phyloP scores from a whole-genome alignment of 2,888 invertebrate species.

The Mesorhabditis belari region DNA sequence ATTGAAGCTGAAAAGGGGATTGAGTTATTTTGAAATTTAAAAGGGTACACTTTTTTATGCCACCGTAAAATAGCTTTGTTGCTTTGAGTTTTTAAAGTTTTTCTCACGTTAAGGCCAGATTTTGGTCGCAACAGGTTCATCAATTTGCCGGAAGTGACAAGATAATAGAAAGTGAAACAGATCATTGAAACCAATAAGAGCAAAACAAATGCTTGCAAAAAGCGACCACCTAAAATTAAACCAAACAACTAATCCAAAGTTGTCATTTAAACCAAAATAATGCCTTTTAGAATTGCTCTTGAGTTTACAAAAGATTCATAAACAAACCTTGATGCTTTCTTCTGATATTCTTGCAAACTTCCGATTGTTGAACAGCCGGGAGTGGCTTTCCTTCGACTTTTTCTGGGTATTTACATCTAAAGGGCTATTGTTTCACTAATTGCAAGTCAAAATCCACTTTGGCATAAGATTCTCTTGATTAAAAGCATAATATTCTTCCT shows the following conservation, averaged over 20 bases:
- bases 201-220: constrained; percentile 9
- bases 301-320: neutral
- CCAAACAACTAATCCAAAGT: no score
- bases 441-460: neutral
- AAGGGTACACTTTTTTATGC: constrained; percentile 1
- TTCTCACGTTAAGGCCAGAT: neutral
- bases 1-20: constrained; percentile 5
- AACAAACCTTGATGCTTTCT: constrained; percentile 6
- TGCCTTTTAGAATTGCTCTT: constrained; percentile 5
- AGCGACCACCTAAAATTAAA: constrained; percentile 1
- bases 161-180: constrained; percentile 3
- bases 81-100: neutral
- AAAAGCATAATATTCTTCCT: constrained; percentile 9
- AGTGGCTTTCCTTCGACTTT: constrained; percentile 4
- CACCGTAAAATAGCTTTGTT: neutral
- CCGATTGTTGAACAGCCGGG: constrained; percentile 4
- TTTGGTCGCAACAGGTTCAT: neutral
- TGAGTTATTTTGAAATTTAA: neutral
- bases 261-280: no score
- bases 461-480: constrained; percentile 6
- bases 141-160: constrained; percentile 10
- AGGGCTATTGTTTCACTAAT: neutral
- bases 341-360: constrained; percentile 14
- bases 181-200: constrained; percentile 6
- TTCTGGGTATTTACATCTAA: constrained; percentile 13